phyloP scores from a whole-genome alignment of 2,113 vertebrate species.

The Neogobius melanostomus region DNA sequence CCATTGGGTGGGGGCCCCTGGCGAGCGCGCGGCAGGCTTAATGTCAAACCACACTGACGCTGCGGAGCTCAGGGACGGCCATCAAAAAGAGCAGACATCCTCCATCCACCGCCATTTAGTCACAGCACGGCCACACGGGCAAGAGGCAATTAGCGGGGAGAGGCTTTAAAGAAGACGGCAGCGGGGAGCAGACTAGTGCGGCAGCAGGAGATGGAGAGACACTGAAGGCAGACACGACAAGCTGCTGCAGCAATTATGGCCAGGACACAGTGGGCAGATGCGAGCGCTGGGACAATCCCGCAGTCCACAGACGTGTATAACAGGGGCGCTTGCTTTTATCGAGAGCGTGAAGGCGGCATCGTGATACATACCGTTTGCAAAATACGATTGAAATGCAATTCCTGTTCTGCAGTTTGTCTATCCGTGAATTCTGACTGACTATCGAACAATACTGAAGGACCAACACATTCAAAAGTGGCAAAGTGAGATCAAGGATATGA shows the following conservation, averaged over 20 bases:
- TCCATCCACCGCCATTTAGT: conserved; percentile 51
- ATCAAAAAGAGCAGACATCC: conserved; percentile 43
- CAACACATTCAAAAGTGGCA: too few relatives aligned
- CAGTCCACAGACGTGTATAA: background rate
- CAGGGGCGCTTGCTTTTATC: background rate
- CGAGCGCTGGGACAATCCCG: background rate
- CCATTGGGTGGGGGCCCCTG: conserved; percentile 31
- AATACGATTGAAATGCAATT: too few relatives aligned
- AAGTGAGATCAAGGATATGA: too few relatives aligned
- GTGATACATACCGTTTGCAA: background rate
- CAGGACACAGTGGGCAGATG: conserved; percentile 5
- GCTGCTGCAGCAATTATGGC: conserved; percentile 1
- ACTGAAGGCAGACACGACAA: conserved; percentile 1
- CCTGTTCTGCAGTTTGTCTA: too few relatives aligned
- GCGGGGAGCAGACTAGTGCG: background rate
- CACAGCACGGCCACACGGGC: conserved; percentile 28
- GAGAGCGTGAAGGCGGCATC: background rate
- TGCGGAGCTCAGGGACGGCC: conserved; percentile 20
- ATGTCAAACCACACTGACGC: conserved; percentile 53
- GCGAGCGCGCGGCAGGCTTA: conserved; percentile 43
- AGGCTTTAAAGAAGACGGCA: conserved; percentile 22
- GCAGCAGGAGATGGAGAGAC: conserved; percentile 3
- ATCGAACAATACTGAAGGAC: too few relatives aligned
- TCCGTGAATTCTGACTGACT: too few relatives aligned
- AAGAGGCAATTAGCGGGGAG: conserved; percentile 53